A percentile compares a stretch with the other conserved stretches of the same genome.
These are phyloP conservation scores for Rissa tridactyla DNA, from an alignment of 2,113 vertebrate genomes.

Conservation along the genomic window DNA sequence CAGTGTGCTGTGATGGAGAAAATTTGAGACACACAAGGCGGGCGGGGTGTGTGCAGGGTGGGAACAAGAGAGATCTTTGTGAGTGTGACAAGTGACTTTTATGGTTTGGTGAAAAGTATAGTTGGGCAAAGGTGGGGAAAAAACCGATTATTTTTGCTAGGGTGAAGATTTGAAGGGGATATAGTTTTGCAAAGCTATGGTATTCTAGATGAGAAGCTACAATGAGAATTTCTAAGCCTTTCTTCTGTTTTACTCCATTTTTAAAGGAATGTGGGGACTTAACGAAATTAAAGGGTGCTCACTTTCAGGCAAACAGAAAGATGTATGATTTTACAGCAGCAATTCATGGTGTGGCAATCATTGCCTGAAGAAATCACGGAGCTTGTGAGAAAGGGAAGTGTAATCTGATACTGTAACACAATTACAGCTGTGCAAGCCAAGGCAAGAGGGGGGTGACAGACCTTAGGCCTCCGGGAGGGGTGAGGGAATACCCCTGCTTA, in stretches of 20 bases:
- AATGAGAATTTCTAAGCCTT: neutral
- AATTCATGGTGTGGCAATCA: neutral
- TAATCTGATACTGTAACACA: neutral
- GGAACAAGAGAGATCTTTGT: neutral
- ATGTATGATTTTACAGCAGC: neutral
- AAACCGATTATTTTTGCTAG: neutral
- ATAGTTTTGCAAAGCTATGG: neutral
- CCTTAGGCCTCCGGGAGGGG: no score
- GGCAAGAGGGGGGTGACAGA: neutral
- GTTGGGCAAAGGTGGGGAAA: neutral
- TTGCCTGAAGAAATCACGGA: neutral
- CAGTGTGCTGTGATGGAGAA: neutral
- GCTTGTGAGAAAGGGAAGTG: neutral
- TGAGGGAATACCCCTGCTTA: neutral
- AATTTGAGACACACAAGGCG: fast-evolving
- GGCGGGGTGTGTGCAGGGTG: no score
- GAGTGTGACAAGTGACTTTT: neutral
- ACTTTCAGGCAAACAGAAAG: neutral
- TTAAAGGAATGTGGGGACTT: neutral
- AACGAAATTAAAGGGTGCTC: neutral
- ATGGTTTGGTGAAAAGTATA: neutral
- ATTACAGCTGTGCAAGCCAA: neutral
- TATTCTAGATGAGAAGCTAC: neutral
- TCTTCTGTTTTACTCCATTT: neutral
- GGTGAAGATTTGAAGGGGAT: neutral